phyloP scores from a whole-genome alignment of 2,888 invertebrate species.

The Sinohyriopsis cumingii region DNA sequence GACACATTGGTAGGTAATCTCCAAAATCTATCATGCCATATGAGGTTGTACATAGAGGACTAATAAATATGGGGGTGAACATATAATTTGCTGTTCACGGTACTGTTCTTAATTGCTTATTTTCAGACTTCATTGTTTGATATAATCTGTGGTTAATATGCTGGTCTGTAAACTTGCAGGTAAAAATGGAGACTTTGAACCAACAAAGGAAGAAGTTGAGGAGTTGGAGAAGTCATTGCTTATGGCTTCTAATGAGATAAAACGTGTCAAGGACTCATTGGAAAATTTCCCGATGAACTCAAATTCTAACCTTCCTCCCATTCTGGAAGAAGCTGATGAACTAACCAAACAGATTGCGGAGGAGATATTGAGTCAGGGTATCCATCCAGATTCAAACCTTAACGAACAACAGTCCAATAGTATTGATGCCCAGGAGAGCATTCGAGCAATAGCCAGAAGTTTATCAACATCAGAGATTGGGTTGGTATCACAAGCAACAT shows the following conservation, averaged over 20 bases:
- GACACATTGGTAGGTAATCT: too few relatives aligned
- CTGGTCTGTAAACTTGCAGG: constrained; percentile 64
- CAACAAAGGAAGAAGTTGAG: constrained; percentile 87
- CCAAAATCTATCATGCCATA: too few relatives aligned
- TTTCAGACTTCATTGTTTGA: not conserved
- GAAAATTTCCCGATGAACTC: constrained; percentile 49
- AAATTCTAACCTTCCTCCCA: constrained; percentile 14
- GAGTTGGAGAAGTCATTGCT: constrained; percentile 89
- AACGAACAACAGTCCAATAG: constrained; percentile 19
- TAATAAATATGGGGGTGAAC: too few relatives aligned
- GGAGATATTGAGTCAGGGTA: constrained; percentile 33
- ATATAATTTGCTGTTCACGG: too few relatives aligned
- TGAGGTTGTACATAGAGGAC: too few relatives aligned
- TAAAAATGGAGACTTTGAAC: constrained; percentile 80
- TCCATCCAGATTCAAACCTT: constrained; percentile 15
- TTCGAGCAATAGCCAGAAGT: constrained; percentile 42
- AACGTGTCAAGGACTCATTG: constrained; percentile 58
- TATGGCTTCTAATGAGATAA: constrained; percentile 78
- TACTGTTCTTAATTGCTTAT: not conserved
- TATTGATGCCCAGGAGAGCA: constrained; percentile 43
- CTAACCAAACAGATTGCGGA: constrained; percentile 55
- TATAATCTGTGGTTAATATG: not conserved
- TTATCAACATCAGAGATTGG: constrained; percentile 41
- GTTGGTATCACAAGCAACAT: constrained; percentile 15
- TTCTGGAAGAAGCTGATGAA: constrained; percentile 51